Evolutionary conservation across 2,888 invertebrate species (phyloP), one percentile per base, ranked within the genome.

Genomic region (Daptonema setosum): DNA sequence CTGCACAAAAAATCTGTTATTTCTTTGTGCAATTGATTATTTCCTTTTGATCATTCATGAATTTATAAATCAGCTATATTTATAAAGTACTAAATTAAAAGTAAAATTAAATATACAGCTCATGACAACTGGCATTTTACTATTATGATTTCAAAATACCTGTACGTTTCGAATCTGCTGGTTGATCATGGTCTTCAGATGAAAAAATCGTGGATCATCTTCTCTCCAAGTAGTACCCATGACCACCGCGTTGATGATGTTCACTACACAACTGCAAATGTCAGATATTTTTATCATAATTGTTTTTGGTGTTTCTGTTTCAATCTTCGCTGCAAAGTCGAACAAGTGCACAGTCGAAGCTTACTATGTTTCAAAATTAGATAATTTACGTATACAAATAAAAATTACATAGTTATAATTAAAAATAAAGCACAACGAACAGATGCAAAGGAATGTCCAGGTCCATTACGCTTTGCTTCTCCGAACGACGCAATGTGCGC

Each of bases 191-290:
- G 58, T 30, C 56, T 65, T 66, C 60, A 66, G 63, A 30, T 58
- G 54, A 25, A 60, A 57, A 52, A 68, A 68, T 47, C 65, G 64
- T 2, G 61, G 59, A 53, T 66, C 66, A 48, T 62, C 61, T 55
- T 62, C 61, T 17, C 59, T 58, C 57, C 61, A 67, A 53, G 59
- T 58, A 22, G 62, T 60, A 22, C 70, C 69, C 54, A 69, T 62
- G 8, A 68, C 64, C 56, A 69, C 59, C 25, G 65, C 62, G 58
- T 67, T 65, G 35, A 70, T 70, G 51, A 69, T 64, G 54, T 68
- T 67, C n/a, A 64, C 67, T 8, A 68, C 65, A 24, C 64, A 63
- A 54, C 35, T 11, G 35, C 35, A 11, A 17, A 35, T 35, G 35
- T 35, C 17, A 11, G 11, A 35, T 35, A 17, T 35, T 35, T 35